Evolutionary conservation across 2,113 vertebrate species (phyloP), one percentile per base, ranked within the genome.

Genomic region (Cavia porcellus): DNA sequence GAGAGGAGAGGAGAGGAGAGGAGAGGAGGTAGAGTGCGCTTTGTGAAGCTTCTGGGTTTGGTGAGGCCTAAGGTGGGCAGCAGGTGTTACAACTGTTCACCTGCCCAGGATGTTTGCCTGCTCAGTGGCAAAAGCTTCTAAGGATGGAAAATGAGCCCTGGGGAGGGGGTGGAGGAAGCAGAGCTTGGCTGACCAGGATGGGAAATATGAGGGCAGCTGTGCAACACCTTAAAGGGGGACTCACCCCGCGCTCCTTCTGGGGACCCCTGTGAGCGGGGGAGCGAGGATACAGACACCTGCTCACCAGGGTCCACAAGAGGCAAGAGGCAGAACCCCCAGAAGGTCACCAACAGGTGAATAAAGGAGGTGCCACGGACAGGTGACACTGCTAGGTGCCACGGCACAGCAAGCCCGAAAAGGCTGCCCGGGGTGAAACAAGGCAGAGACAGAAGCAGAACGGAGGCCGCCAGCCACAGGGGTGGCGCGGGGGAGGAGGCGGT

Each of bases 171-270:
- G 24, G 89, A 55, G 77, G 52, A 55, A 12, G 28, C 28, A 35
- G 66, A 72, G 55, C 24, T 19, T 11, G 1, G 32, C 35, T 30
- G 32, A 28, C 17, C 13, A 59, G 32, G 25, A 24, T 19, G 32
- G 17, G 12, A 28, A 19, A 35, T 52, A 12, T 20, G 28, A 19
- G 22, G 42, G 30, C 17, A 0, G n/a, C 32, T 13, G 7, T 11
- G 35, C n/a, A 45, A 19, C 19, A 52, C 14, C 32, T 68, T 6
- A 17, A 17, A 35, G 66, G 66, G 5, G 2, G 30, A 30, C 13
- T 15, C 30, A 5, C 30, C 30, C 12, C 0, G 64, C n/a, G 9
- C 35, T 24, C 22, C 72, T 25, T 9, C 38, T 0, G 2, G 38
- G 72, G 38, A 14, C 38, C 22, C 11, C 72, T 9, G 20, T 12